Conservation (phyloP, 2,888 invertebrate genomes). For the Platycnemis pennipes region DNA sequence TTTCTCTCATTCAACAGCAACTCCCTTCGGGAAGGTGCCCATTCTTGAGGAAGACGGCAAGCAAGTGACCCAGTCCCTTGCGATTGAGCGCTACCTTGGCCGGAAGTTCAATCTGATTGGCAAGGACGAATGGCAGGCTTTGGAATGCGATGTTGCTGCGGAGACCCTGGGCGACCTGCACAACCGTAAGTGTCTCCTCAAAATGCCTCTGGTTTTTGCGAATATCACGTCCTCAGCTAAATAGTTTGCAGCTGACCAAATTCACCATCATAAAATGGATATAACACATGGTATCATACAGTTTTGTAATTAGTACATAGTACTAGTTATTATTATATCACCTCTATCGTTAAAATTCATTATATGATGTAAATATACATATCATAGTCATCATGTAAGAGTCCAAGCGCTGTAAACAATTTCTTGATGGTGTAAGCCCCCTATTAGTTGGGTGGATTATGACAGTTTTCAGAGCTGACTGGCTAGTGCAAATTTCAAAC, state of each 20-base stretch:
- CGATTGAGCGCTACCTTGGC: slow-evolving; percentile 74
- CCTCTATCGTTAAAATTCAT: too few species aligned
- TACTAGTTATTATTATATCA: too few species aligned
- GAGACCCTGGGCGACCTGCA: slow-evolving; percentile 70
- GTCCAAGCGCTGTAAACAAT: too few species aligned
- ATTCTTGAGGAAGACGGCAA: slow-evolving; percentile 74
- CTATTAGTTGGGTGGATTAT: too few species aligned
- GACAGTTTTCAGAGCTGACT: too few species aligned
- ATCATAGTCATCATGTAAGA: too few species aligned
- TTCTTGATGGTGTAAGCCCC: too few species aligned
- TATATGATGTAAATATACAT: too few species aligned
- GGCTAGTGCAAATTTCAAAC: too few species aligned
- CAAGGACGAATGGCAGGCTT: slow-evolving; percentile 72
- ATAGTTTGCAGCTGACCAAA: not conserved
- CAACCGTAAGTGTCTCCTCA: slow-evolving; percentile 35
- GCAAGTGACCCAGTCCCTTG: slow-evolving; percentile 73
- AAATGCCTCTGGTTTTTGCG: not conserved
- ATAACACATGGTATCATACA: too few species aligned
- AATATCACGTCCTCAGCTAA: not conserved
- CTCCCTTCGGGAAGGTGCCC: slow-evolving; percentile 74
- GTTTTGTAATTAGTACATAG: too few species aligned
- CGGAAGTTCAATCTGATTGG: slow-evolving; percentile 73
- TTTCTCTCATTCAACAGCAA: slow-evolving; percentile 70
- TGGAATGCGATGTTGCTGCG: slow-evolving; percentile 50
- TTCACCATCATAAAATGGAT: too few species aligned